Base-by-base conservation (phyloP, 2,113 vertebrate species). In the Cephalopholis sonnerati region DNA sequence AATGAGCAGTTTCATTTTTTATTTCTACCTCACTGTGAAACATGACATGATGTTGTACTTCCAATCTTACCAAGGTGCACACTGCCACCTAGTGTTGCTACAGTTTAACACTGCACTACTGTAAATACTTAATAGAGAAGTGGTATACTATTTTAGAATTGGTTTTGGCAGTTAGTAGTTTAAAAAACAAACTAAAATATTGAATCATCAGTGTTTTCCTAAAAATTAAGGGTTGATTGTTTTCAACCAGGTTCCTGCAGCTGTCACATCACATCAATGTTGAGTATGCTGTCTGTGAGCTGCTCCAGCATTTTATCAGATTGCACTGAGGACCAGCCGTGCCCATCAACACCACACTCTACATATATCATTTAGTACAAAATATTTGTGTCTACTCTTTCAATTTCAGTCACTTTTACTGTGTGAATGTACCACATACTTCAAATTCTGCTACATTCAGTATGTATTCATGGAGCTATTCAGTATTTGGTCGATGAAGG, bases 11-110 rank as follows among this genome's bases (percentile, higher is more conserved):
- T 48, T 17, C 32, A 36, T 48, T 48, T 54, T n/a, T 54, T 54
- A 54, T 61, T 44, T 66, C 12, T 13, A n/a, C 18, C 10, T 15
- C 6, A 13, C 27, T 51, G 4, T n/a, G 11, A 54, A 54, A 20
- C 48, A 44, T 7, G 15, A 44, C 7, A 29, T n/a, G 12, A 24
- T 59, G 7, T 11, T 32, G 50, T 13, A n/a, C 16, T 39, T 22
- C 5, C 2, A 3, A 58, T 71, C 10, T 22, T 25, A 11, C 32
- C 20, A 58, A 57, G 18, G 20, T 7, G 5, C 39, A 83, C 29
- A 76, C 71, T 76, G 77, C 77, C 85, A 68, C 41, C 85, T 87
- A 64, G 81, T 83, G 85, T 39, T 66, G 71, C 15, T n/a, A 13
- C 4, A 6, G 17, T 2, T 32, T 3, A 24, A 18, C 4, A 32